phyloP scores from a whole-genome alignment of 2,888 invertebrate genomes.

The Oscheius sp. region DNA sequence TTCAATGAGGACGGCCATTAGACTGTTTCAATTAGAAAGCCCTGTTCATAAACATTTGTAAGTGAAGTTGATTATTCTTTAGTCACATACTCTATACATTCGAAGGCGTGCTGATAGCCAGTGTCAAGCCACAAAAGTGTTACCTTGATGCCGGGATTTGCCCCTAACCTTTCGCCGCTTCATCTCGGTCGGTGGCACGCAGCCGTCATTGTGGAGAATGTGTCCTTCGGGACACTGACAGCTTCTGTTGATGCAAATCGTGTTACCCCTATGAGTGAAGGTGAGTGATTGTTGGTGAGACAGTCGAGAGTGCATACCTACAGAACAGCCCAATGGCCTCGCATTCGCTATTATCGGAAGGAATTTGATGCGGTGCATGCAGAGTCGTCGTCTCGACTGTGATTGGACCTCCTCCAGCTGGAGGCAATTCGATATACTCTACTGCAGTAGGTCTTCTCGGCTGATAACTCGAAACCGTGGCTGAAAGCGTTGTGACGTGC shows the following conservation, averaged over 20 bases:
- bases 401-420: background rate
- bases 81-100: too few species aligned
- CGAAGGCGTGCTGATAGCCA: too few species aligned
- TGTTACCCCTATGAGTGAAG: conserved; percentile 52
- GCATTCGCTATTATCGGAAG: conserved; percentile 59
- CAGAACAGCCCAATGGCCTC: conserved; percentile 56
- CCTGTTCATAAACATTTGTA: too few species aligned
- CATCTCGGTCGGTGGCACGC: conserved; percentile 63
- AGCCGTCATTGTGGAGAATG: conserved; percentile 66
- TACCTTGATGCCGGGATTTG: conserved; percentile 58
- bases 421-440: conserved; percentile 28
- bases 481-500: conserved; percentile 27
- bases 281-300: background rate
- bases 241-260: conserved; percentile 65
- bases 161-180: conserved; percentile 46
- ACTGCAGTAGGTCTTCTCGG: background rate
- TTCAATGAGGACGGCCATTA: too few species aligned
- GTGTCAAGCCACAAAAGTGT: background rate
- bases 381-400: conserved; percentile 22
- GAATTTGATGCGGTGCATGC: conserved; percentile 42
- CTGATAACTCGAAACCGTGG: background rate
- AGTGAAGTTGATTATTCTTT: too few species aligned
- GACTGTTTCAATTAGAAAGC: too few species aligned
- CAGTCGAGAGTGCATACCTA: conserved; percentile 33
- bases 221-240: conserved; percentile 69